Evolutionary conservation across 2,888 invertebrate genomes (phyloP).

Genomic region (Drosophila neonasuta): DNA sequence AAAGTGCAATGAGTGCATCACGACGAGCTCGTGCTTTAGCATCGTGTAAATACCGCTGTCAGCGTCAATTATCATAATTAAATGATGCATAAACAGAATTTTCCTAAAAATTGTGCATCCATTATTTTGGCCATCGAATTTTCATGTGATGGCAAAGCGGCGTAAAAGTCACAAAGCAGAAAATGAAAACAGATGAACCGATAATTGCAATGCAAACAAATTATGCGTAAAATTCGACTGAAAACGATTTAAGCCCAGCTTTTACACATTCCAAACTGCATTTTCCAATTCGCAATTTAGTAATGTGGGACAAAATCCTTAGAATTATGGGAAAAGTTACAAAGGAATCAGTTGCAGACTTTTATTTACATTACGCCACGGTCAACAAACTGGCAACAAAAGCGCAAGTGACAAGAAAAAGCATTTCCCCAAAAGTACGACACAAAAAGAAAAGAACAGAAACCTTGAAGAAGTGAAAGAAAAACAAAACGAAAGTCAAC

Average conservation of each 20-base stretch:
- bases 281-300: not conserved
- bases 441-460: not conserved
- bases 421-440: slow-evolving; percentile 9
- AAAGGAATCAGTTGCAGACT: slow-evolving; percentile 1
- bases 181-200: slow-evolving; percentile 55
- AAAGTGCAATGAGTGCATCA: slow-evolving; percentile 8
- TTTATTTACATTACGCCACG: slow-evolving; percentile 39
- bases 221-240: slow-evolving; percentile 33
- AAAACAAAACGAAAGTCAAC: slow-evolving; percentile 59
- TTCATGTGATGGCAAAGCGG: not conserved
- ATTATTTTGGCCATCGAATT: slow-evolving; percentile 42
- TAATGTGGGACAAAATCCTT: not conserved
- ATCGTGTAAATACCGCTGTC: slow-evolving; percentile 25
- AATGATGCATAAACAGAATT: slow-evolving; percentile 24
- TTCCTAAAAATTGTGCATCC: slow-evolving; percentile 11
- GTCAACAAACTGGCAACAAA: slow-evolving; percentile 44
- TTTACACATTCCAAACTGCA: slow-evolving; percentile 1
- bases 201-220: slow-evolving; percentile 56
- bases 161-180: not conserved
- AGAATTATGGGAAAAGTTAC: not conserved
- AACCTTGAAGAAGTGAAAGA: slow-evolving; percentile 7
- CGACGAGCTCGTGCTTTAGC: not conserved
- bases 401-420: slow-evolving; percentile 24
- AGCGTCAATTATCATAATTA: slow-evolving; percentile 43
- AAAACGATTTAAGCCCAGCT: slow-evolving; percentile 7